Percentiles rank a stretch among this genome's conserved stretches.
Evolutionary conservation across 2,888 invertebrate species (phyloP).

Genomic region (Drosophila sordidula): DNA sequence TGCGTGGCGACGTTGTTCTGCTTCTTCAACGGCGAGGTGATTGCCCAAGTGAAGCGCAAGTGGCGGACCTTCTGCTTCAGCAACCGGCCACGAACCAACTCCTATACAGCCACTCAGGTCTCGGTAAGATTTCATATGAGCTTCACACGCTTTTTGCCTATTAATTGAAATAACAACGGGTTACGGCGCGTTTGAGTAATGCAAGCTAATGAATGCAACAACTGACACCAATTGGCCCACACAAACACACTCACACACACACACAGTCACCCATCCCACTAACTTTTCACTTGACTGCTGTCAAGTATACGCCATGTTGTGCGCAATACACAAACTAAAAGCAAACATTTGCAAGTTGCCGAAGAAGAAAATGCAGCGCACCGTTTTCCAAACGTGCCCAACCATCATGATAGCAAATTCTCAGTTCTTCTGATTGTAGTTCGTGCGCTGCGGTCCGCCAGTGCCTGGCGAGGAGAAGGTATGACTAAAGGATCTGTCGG

Average conservation of each 20-base stretch:
- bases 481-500: conserved; percentile 88
- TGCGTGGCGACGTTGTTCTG: conserved; percentile 96
- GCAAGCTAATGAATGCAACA: conserved; percentile 52
- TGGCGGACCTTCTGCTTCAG: conserved; percentile 90
- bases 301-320: conserved; percentile 28
- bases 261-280: conserved; percentile 6
- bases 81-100: conserved; percentile 91
- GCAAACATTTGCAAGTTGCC: not conserved
- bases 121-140: conserved; percentile 89
- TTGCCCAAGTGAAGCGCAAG: conserved; percentile 93
- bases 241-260: conserved; percentile 10
- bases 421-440: conserved; percentile 88
- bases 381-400: conserved; percentile 75
- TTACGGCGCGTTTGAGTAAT: conserved; percentile 67
- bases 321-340: not conserved
- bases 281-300: conserved; percentile 27
- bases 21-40: conserved; percentile 98
- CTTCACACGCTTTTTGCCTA: conserved; percentile 62
- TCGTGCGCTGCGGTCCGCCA: conserved; percentile 91
- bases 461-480: conserved; percentile 92
- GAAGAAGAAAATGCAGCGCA: conserved; percentile 54
- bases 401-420: conserved; percentile 83
- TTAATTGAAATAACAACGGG: conserved; percentile 30
- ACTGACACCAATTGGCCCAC: conserved; percentile 7
- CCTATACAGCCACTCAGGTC: conserved; percentile 94